Percentiles rank a stretch among this genome's conserved stretches.
Conservation (phyloP, 2,113 vertebrate genomes). For the Buteo buteo region DNA sequence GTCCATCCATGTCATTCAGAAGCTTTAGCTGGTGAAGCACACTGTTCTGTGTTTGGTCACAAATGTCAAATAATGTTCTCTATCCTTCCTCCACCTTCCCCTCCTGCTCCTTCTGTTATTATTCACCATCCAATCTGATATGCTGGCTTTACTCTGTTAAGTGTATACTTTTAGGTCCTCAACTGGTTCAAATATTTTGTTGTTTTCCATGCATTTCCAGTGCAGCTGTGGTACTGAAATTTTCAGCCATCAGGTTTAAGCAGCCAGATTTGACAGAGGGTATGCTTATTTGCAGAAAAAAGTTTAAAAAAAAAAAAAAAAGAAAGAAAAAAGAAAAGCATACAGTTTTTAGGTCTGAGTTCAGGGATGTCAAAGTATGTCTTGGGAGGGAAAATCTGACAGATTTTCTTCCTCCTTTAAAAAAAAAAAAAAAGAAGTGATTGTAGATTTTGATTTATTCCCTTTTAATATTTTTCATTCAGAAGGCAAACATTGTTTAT, state of each 20-base stretch:
- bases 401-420: background rate
- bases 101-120: background rate
- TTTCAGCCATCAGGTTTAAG: background rate
- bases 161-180: background rate
- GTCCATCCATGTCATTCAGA: background rate
- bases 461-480: background rate
- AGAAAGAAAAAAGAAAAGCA: background rate
- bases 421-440: rapidly evolving
- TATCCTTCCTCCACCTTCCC: background rate
- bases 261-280: background rate
- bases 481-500: background rate
- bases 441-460: background rate
- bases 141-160: background rate
- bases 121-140: background rate
- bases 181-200: background rate
- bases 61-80: background rate
- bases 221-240: background rate
- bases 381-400: background rate
- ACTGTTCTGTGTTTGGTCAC: background rate
- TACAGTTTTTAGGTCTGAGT: background rate
- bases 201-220: background rate
- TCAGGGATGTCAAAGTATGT: background rate
- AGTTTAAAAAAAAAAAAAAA: background rate
- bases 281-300: background rate
- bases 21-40: background rate